Evolutionary conservation across 1,140 invertebrate genomes (phyloP), one percentile per base, ranked within the genome.

Genomic region (Anadara kagoshimensis): DNA sequence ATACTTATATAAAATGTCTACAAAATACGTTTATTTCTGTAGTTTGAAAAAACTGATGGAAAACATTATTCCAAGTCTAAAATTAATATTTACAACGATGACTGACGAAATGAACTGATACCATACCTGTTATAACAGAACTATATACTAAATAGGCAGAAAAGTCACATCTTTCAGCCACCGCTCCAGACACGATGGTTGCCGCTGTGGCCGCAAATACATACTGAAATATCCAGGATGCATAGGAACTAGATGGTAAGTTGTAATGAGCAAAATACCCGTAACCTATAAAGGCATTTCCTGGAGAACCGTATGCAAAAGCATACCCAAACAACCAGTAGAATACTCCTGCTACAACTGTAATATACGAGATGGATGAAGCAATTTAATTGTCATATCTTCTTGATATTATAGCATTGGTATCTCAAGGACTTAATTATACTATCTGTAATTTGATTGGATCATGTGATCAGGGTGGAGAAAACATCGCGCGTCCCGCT

Each of bases 121-220:
- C 29, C 69, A 59, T 63, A 92, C 91, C 91, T 65, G 92, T 91
- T 18, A 92, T 89, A 10, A 90, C 54, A 14, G 88, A 81, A 69
- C 90, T 92, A 83, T 92, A 92, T 22, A 90, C 83, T 53, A 92
- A 84, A 78, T 92, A 92, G 8, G 91, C 91, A 0, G 86, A 69
- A 75, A 92, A 91, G 63, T 91, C 89, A 71, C 91, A 91, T 59
- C 92, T 79, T 76, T 92, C 92, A 0, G 92, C 92, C 26, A 92
- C 89, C 1, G 92, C 90, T 10, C 92, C 92, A 0, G 91, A 91
- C 7, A 92, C 87, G 29, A 89, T 87, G 44, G 84, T 85, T 29
- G 84, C 83, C 0, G 84, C 83, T 4, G 85, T 85, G 16, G 84
- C 85, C 5, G 86, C 85, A 61, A 87, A 86, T 11, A 83, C 80